Percentiles rank a stretch among this genome's conserved stretches.
These are phyloP conservation scores for Netelia melanura DNA, from an alignment of 2,888 invertebrate species.

Conservation along the genomic window DNA sequence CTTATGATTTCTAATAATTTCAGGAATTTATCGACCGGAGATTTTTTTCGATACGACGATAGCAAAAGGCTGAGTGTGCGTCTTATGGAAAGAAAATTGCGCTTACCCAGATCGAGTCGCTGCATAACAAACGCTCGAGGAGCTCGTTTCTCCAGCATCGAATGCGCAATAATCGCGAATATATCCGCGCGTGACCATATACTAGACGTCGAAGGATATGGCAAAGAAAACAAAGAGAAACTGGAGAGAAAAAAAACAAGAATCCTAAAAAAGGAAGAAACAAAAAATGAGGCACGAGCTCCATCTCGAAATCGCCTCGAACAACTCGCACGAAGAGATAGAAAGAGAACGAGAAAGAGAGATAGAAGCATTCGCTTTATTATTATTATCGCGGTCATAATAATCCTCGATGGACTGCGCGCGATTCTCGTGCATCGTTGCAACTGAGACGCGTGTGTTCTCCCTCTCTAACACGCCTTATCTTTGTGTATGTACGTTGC, in stretches of 20 bases:
- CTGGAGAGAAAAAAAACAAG: not conserved
- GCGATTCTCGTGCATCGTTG: conserved; percentile 44
- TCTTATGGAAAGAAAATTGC: conserved; percentile 36
- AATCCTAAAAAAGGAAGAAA: not conserved
- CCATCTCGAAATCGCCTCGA: conserved; percentile 57
- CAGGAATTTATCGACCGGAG: not conserved
- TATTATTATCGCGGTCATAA: conserved; percentile 40
- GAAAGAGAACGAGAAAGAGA: too few relatives aligned
- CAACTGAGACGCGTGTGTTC: conserved; percentile 19
- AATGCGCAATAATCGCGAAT: conserved; percentile 37
- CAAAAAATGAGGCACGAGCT: conserved; percentile 17
- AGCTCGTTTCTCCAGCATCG: conserved; percentile 2
- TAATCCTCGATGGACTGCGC: conserved; percentile 53
- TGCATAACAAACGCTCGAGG: conserved; percentile 20
- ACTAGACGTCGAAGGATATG: conserved; percentile 10
- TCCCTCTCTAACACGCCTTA: not conserved
- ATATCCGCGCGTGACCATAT: conserved; percentile 23
- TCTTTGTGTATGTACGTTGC: not conserved
- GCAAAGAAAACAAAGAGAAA: conserved; percentile 7
- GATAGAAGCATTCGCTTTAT: conserved; percentile 40
- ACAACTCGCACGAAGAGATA: conserved; percentile 31
- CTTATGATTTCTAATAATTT: too few relatives aligned
- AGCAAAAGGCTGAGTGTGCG: not conserved
- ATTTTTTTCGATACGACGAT: not conserved
- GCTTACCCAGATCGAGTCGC: not conserved